Conservation (phyloP, 2,797 vertebrate genomes). For the Todus mexicanus region DNA sequence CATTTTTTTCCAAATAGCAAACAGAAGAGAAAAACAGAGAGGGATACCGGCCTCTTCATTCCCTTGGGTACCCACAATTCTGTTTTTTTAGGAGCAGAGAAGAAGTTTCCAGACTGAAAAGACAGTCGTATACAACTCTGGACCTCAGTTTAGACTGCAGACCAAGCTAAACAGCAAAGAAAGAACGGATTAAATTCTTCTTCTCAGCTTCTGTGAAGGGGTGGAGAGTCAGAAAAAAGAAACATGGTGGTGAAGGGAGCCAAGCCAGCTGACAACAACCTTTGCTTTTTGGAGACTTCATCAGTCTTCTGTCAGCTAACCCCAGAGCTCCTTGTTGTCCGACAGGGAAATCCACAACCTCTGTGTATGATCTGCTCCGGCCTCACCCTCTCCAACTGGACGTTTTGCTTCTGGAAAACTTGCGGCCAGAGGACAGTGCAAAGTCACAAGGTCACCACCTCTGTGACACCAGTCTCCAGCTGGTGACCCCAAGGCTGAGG, state of each 20-base stretch:
- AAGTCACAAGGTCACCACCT: background rate
- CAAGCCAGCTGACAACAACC: background rate
- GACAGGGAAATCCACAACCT: background rate
- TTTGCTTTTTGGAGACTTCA: background rate
- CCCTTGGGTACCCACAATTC: background rate
- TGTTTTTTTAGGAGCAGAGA: background rate
- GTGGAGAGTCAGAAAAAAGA: background rate
- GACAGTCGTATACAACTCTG: background rate
- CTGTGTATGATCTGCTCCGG: rapidly evolving
- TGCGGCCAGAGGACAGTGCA: background rate
- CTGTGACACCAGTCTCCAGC: background rate
- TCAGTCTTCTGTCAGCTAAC: background rate
- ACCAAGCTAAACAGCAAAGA: background rate
- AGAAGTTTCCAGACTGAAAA: background rate
- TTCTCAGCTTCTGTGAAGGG: background rate
- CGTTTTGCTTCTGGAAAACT: background rate
- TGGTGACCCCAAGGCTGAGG: background rate
- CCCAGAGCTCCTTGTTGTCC: background rate
- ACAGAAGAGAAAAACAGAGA: background rate
- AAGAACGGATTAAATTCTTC: background rate
- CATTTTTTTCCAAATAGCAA: background rate
- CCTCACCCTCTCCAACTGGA: background rate
- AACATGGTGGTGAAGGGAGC: background rate
- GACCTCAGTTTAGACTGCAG: background rate
- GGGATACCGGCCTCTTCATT: background rate